phyloP scores from a whole-genome alignment of 2,888 invertebrate genomes.

The Lamellibrachia columna region DNA sequence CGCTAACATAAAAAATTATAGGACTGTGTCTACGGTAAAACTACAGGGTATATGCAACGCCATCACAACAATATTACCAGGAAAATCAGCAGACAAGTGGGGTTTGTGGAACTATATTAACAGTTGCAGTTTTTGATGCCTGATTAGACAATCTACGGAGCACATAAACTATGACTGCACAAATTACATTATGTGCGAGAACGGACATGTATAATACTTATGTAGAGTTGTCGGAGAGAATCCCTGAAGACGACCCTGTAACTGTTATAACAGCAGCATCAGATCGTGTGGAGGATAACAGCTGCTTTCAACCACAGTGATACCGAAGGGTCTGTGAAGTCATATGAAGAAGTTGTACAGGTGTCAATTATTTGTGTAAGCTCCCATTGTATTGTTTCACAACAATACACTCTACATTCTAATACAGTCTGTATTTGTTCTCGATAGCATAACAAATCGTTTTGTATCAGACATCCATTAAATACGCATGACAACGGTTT shows the following conservation, averaged over 20 bases:
- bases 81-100: no score
- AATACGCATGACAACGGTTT: not conserved
- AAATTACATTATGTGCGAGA: no score
- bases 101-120: no score
- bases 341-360: not conserved
- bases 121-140: no score
- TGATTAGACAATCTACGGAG: no score
- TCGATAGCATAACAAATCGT: not conserved
- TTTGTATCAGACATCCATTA: not conserved
- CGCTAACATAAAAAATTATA: no score
- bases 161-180: no score
- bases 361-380: not conserved
- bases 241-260: not conserved
- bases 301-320: not conserved
- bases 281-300: not conserved
- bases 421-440: not conserved
- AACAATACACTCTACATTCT: not conserved
- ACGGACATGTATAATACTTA: not conserved
- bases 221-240: not conserved
- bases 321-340: not conserved
- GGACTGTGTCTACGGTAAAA: no score
- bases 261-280: not conserved
- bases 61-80: no score
- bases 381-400: not conserved
- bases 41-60: no score